phyloP scores from a whole-genome alignment of 1,140 invertebrate species.

The Drosophila repleta region DNA sequence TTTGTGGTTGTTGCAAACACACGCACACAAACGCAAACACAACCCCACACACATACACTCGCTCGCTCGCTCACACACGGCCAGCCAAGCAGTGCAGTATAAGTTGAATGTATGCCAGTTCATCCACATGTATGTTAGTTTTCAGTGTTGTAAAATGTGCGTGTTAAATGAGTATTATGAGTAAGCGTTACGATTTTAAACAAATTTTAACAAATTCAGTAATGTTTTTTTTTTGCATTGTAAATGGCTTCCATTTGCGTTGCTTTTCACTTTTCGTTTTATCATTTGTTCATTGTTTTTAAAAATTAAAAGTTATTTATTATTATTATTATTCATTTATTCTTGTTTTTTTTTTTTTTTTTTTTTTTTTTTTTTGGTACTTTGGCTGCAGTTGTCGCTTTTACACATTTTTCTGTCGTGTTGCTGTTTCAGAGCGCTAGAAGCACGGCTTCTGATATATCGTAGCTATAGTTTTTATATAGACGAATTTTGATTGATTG shows the following conservation, averaged over 20 bases:
- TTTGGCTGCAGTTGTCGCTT: constrained; percentile 67
- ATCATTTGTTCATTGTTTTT: not conserved
- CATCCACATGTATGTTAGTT: constrained; percentile 19
- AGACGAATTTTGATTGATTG: constrained; percentile 44
- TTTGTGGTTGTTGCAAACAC: constrained; percentile 1
- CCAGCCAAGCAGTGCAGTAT: not conserved
- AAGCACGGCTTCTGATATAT: constrained; percentile 83
- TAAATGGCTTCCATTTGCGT: constrained; percentile 75
- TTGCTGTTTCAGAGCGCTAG: constrained; percentile 73
- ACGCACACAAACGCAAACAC: constrained; percentile 19
- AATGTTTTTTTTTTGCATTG: constrained; percentile 25
- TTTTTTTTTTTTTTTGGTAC: constrained; percentile 56
- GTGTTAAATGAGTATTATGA: constrained; percentile 30
- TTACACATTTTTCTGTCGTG: constrained; percentile 19
- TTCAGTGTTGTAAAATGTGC: constrained; percentile 24
- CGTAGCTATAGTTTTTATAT: constrained; percentile 69
- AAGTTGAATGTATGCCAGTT: constrained; percentile 6
- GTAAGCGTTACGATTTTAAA: constrained; percentile 26
- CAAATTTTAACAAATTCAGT: not conserved
- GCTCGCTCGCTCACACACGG: constrained; percentile 2
- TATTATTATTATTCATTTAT: too few relatives aligned
- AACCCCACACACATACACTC: constrained; percentile 12
- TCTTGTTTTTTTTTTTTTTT: constrained; percentile 7
- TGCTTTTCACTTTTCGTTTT: constrained; percentile 33
- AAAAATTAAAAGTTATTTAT: constrained; percentile 1